These are phyloP conservation scores for Struthidea cinerea DNA, from an alignment of 2,113 vertebrate genomes.

Conservation along the genomic window DNA sequence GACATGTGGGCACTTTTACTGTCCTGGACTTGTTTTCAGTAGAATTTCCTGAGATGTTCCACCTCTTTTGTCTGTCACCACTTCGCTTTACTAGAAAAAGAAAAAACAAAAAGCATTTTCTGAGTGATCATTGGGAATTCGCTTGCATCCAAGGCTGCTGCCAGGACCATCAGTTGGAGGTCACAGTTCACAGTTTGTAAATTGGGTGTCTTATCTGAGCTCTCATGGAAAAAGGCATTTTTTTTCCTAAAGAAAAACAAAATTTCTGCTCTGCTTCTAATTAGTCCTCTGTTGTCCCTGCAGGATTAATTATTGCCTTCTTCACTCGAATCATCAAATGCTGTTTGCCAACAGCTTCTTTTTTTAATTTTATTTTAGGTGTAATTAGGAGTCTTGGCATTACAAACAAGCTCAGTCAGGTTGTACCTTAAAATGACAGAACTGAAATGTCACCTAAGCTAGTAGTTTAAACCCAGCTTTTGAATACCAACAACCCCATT, in stretches of 20 bases:
- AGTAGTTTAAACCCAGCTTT: neutral
- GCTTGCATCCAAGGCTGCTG: neutral
- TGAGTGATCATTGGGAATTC: neutral
- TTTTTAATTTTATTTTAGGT: neutral
- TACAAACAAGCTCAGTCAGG: neutral
- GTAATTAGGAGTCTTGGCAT: neutral
- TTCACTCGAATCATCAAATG: conserved; percentile 9
- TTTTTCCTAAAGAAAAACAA: neutral
- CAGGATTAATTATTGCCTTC: conserved; percentile 52
- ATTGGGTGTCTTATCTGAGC: neutral
- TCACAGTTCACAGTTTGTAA: conserved; percentile 10
- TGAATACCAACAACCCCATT: neutral
- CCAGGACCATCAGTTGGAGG: neutral
- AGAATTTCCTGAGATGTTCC: neutral
- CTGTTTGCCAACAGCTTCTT: conserved; percentile 17
- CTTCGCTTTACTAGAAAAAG: neutral
- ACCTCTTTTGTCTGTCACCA: neutral
- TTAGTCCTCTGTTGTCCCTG: conserved; percentile 49
- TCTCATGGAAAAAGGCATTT: neutral
- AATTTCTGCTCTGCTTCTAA: conserved; percentile 24
- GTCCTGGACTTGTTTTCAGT: neutral
- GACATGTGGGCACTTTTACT: neutral
- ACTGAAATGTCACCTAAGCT: neutral
- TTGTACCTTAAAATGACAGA: neutral
- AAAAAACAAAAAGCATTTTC: neutral